Evolutionary conservation across 2,888 invertebrate species (phyloP).

Genomic region (Epicampocera succincta): DNA sequence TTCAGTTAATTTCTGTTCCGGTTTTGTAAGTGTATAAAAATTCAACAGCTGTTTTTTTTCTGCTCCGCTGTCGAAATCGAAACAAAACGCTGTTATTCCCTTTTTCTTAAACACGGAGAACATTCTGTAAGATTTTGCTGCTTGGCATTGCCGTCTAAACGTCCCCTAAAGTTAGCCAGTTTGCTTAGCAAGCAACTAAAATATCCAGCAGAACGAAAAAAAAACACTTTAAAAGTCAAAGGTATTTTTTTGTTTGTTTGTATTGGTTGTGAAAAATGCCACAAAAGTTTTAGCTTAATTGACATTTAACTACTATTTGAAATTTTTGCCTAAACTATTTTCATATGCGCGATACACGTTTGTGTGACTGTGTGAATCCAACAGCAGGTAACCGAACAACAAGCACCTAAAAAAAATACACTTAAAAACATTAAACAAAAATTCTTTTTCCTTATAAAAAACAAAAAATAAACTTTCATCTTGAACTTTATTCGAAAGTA

Average conservation of each 20-base stretch:
- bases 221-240: slow-evolving; percentile 61
- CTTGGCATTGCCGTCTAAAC: too few species aligned
- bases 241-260: slow-evolving; percentile 55
- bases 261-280: slow-evolving; percentile 9
- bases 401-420: neutral
- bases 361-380: neutral
- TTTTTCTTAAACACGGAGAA: too few species aligned
- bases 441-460: neutral
- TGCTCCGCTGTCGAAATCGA: too few species aligned
- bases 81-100: too few species aligned
- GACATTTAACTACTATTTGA: slow-evolving; percentile 68
- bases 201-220: neutral
- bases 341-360: neutral
- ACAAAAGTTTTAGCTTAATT: slow-evolving; percentile 60
- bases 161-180: neutral
- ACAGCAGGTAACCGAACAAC: neutral
- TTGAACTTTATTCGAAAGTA: too few species aligned
- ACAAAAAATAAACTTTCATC: too few species aligned
- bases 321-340: slow-evolving; percentile 44
- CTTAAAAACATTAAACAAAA: neutral
- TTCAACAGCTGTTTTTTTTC: too few species aligned
- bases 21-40: too few species aligned
- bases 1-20: too few species aligned
- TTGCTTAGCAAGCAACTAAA: neutral
- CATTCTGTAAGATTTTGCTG: too few species aligned